A percentile compares a stretch with the other conserved stretches of the same genome.
Evolutionary conservation across 2,113 vertebrate species (phyloP).

Genomic region (Halichoerus grypus): DNA sequence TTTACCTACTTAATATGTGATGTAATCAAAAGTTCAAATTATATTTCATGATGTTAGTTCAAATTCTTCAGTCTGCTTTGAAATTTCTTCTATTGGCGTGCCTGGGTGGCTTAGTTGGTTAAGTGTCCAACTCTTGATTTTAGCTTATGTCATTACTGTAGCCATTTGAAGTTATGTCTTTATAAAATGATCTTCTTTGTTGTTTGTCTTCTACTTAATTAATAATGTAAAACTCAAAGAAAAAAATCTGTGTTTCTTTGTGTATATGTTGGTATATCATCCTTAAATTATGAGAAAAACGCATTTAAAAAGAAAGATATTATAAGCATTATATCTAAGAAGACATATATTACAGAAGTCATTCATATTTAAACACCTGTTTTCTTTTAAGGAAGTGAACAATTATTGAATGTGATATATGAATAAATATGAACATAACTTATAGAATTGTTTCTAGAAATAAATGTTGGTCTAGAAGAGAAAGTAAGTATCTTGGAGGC

Average conservation of each 20-base stretch:
- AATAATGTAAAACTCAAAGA: neutral
- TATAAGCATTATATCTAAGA: neutral
- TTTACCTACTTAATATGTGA: neutral
- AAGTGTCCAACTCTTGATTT: neutral
- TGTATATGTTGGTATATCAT: neutral
- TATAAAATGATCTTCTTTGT: neutral
- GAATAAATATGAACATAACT: neutral
- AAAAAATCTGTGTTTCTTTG: neutral
- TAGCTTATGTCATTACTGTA: neutral
- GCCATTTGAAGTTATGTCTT: neutral
- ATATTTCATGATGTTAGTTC: neutral
- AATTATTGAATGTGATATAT: neutral
- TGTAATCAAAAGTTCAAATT: neutral
- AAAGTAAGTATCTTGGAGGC: neutral
- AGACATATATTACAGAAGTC: neutral
- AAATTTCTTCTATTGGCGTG: neutral
- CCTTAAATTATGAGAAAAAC: neutral
- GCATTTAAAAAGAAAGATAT: neutral
- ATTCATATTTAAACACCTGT: neutral
- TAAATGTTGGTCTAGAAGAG: neutral
- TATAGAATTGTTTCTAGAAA: neutral
- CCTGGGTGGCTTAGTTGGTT: neutral
- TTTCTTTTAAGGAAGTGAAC: neutral
- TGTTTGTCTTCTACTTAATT: neutral
- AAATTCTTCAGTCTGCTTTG: neutral